Conservation (phyloP, 2,888 invertebrate genomes). For the Tetragonula carbonaria region DNA sequence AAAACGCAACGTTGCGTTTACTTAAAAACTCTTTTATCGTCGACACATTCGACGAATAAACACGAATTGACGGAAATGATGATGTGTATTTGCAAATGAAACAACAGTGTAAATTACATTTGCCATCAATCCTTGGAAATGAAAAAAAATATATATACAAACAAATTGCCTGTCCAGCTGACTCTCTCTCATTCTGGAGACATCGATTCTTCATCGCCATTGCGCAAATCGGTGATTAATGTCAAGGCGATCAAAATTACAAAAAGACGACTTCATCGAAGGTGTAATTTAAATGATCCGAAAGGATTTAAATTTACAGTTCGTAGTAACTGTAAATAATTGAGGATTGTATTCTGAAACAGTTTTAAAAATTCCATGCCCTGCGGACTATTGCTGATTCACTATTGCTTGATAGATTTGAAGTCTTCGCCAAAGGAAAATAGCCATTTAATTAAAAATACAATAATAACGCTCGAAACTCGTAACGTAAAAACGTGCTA, state of each 20-base stretch:
- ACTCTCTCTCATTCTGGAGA: conserved; percentile 1
- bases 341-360: neutral
- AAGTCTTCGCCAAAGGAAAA: neutral
- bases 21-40: neutral
- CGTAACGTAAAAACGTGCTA: neutral
- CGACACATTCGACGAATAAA: neutral
- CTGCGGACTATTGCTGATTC: neutral
- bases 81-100: neutral
- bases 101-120: neutral
- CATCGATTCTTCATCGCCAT: neutral
- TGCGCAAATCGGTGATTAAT: conserved; percentile 50
- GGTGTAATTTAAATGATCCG: neutral
- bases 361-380: neutral
- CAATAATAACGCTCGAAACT: neutral
- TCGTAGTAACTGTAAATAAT: neutral
- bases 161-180: neutral
- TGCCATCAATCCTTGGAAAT: neutral
- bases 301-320: neutral
- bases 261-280: conserved; percentile 8
- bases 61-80: neutral
- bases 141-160: neutral
- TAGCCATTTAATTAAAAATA: neutral
- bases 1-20: neutral
- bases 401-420: neutral
- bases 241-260: conserved; percentile 40